Evolutionary conservation across 2,888 invertebrate species (phyloP).

Genomic region (Erynnis tages): DNA sequence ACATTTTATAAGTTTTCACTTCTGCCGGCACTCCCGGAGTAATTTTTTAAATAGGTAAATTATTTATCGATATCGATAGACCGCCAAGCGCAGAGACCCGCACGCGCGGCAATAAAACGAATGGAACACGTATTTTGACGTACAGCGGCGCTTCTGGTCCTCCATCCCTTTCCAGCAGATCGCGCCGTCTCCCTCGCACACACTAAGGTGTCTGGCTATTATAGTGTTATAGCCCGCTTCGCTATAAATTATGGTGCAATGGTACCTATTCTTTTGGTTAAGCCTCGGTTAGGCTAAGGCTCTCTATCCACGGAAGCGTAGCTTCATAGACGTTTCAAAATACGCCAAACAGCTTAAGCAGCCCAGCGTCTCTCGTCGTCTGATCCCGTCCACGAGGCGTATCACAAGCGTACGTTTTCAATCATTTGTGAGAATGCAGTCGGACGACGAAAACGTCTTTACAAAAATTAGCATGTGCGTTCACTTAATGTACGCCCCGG

Average conservation of each 20-base stretch:
- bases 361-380: no score
- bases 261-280: slow-evolving; percentile 69
- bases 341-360: no score
- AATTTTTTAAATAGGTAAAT: not conserved
- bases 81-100: slow-evolving; percentile 19
- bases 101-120: slow-evolving; percentile 75
- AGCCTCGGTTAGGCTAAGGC: slow-evolving; percentile 51
- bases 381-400: no score
- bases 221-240: slow-evolving; percentile 66
- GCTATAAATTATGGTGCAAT: slow-evolving; percentile 78
- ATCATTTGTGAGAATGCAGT: no score
- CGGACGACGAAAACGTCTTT: no score
- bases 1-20: no score
- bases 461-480: no score
- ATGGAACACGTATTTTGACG: slow-evolving; percentile 82
- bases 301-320: no score
- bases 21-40: not conserved
- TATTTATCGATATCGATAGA: slow-evolving; percentile 53
- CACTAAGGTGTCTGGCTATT: slow-evolving; percentile 75
- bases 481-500: no score
- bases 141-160: slow-evolving; percentile 81
- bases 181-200: slow-evolving; percentile 52
- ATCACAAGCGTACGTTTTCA: no score
- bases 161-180: slow-evolving; percentile 51
- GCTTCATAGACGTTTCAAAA: no score